Evolutionary conservation across 2,888 invertebrate species (phyloP).

Genomic region (Scaptomyza polygonia): DNA sequence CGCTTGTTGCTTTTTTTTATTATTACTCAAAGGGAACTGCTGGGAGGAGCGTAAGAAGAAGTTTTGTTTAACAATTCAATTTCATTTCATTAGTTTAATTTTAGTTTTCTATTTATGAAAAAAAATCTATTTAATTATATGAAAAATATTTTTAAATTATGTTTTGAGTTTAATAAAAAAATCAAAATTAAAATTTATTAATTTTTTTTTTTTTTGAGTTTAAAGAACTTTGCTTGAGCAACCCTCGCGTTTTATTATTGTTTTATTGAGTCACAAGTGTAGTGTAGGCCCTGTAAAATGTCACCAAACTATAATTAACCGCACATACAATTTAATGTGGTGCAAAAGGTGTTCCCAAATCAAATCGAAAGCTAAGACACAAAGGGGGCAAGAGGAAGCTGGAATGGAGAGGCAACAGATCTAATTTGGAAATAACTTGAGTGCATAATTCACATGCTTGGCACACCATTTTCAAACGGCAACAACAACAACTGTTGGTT

Average conservation of each 20-base stretch:
- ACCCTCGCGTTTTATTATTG: constrained; percentile 34
- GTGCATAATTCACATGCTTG: constrained; percentile 66
- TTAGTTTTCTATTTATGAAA: too few relatives aligned
- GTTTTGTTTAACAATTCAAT: too few relatives aligned
- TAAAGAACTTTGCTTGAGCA: constrained; percentile 17
- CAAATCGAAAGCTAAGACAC: constrained; percentile 12
- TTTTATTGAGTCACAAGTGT: not conserved
- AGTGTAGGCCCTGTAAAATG: constrained; percentile 65
- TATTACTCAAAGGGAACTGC: constrained; percentile 8
- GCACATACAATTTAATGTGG: constrained; percentile 14
- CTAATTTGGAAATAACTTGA: constrained; percentile 62
- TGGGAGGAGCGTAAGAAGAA: not conserved
- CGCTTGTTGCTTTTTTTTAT: constrained; percentile 38
- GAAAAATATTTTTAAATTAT: too few relatives aligned
- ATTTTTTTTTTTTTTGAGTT: too few relatives aligned
- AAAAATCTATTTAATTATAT: too few relatives aligned
- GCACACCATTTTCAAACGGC: constrained; percentile 48
- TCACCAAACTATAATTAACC: constrained; percentile 70
- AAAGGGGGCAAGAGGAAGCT: not conserved
- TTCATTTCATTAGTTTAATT: too few relatives aligned
- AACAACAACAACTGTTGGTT: not conserved
- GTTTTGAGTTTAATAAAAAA: too few relatives aligned
- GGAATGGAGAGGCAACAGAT: not conserved
- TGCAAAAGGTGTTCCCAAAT: constrained; percentile 40
- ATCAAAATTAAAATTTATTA: too few relatives aligned